Evolutionary conservation across 2,888 invertebrate genomes (phyloP), one percentile per base, ranked within the genome.

Genomic region (Acrobeloides nanus): DNA sequence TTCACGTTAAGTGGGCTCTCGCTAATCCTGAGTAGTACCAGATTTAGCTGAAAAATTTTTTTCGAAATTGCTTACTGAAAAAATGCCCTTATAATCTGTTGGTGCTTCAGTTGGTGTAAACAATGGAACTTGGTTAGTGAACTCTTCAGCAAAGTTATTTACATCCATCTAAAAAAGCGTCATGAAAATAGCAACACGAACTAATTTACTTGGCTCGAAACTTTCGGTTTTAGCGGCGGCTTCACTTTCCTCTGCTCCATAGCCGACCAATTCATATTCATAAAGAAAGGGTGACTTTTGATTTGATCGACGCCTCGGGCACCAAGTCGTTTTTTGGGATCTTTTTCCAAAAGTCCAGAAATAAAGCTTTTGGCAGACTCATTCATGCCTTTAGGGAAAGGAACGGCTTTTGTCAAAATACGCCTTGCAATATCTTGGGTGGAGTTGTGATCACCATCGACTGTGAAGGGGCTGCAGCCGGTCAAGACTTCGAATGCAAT

Each of bases 381-480:
- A 27, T 86, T 84, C 66, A 93, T 82, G 44, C 83, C 81, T 10
- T 82, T 82, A 3, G 92, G 92, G 61, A 90, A 87, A 7, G 89
- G 87, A 32, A 92, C 92, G 62, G 85, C 84, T 48, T 85, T 86
- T 65, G 84, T 83, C 58, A 90, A 81, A 64, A 95, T 93, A 52
- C 93, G 80, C 73, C 83, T 81, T 26, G 92, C 90, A 72, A 95
- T 92, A 78, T 93, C 92, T 64, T 87, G 85, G 75, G 92, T 92
- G 1, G 86, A 85, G 76, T 92, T 92, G 74, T 82, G 84, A 75
- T 89, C 88, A 21, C 89, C 90, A 67, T 92, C 89, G 0, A 90
- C 87, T 7, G 93, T 90, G 77, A 95, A 95, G 2, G 95, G 95
- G 0, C 92, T 92, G 6, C 90, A 89, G 43, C 95, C 93, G 0